Base-by-base conservation (phyloP, 2,888 invertebrate genomes). In the Gerosis bhagava region DNA sequence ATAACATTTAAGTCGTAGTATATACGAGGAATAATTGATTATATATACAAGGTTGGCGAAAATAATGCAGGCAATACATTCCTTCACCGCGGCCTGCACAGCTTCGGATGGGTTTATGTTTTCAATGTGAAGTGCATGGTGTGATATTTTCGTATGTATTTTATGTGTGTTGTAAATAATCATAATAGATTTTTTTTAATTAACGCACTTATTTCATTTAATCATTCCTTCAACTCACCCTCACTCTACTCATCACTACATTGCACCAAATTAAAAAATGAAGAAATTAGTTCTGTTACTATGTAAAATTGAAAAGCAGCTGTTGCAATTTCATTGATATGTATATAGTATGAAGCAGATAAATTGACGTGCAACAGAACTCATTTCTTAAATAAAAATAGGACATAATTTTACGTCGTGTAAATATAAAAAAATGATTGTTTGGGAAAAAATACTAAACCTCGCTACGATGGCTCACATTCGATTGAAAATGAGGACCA, bases 121-220 rank as follows among this genome's bases (percentile, higher is more conserved):
- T 72, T 74, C 73, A n/a, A 67, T 80, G 70, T 82, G 73, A 83
- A 86, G 86, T 90, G 89, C 89, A 90, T 89, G 89, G 84, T 83
- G 86, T 84, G 84, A 80, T 84, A 75, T 83, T 83, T 75, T 80
- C 24, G 70, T 81, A 73, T 68, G 60, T 63, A 59, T 59, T 63
- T 65, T 70, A 57, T 72, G 73, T 77, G 73, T 80, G 70, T 77
- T 89, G 83, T 89, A 86, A 84, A 86, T 84, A 88, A 82, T 76
- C 75, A 77, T 73, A 74, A 86, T 83, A 87, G 76, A 82, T 72
- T 72, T 75, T 79, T 80, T 83, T 81, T 73, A 83, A 82, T 83
- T 82, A 81, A 80, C 77, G 77, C 86, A 83, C 82, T 86, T 77
- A 81, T 84, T 86, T 86, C 81, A 86, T 87, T 88, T 74, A 61